phyloP scores from a whole-genome alignment of 2,888 invertebrate species.

The Cepaea hortensis region DNA sequence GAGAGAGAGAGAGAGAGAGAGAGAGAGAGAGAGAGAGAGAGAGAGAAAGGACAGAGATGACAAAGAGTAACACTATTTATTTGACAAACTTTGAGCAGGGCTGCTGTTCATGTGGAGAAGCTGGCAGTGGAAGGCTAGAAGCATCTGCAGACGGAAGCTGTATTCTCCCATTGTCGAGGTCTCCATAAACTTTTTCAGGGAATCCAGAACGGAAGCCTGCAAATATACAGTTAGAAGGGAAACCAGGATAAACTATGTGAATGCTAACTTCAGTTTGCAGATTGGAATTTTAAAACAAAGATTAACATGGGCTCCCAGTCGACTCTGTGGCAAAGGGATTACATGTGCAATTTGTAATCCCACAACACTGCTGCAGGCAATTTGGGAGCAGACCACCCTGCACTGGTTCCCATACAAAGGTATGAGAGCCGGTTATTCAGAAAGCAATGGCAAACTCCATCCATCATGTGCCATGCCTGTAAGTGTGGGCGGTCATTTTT shows the following conservation, averaged over 20 bases:
- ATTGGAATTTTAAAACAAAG: not conserved
- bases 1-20: no score
- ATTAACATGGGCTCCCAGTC: not conserved
- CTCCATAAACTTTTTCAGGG: slow-evolving; percentile 88
- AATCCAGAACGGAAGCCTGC: not conserved
- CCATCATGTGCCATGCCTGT: no score
- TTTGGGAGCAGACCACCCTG: no score
- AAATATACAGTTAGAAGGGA: not conserved
- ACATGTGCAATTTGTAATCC: no score
- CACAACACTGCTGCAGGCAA: no score
- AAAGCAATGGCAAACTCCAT: no score
- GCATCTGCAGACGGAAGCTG: slow-evolving; percentile 84
- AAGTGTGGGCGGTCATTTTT: no score
- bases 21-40: no score
- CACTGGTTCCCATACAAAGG: no score
- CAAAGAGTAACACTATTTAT: no score
- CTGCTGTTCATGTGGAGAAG: slow-evolving; percentile 80
- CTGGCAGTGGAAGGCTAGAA: slow-evolving; percentile 89
- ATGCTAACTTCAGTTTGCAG: not conserved
- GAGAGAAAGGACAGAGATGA: no score
- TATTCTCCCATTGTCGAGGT: slow-evolving; percentile 90
- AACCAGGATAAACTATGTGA: not conserved
- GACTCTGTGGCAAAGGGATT: not conserved
- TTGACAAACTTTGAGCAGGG: slow-evolving; percentile 77
- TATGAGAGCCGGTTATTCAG: no score